Conservation (phyloP, 2,888 invertebrate genomes). For the Pseudococcus viburni region DNA sequence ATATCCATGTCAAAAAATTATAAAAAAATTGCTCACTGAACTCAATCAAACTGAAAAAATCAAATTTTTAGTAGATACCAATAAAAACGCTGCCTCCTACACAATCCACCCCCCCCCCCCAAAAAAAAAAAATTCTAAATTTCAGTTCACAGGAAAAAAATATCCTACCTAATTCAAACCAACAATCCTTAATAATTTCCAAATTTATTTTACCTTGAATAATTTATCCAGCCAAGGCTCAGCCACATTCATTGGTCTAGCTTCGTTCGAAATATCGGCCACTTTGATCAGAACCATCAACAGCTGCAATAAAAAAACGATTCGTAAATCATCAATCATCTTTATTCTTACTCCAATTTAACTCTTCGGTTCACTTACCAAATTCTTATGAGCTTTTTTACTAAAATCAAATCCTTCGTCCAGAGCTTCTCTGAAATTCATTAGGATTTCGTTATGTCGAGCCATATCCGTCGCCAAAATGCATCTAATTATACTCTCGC, state of each 20-base stretch:
- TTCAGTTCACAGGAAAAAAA: no score
- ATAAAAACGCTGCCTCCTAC: no score
- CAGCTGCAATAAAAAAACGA: conserved; percentile 73
- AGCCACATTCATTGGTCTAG: conserved; percentile 85
- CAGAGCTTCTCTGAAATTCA: conserved; percentile 79
- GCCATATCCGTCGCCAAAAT: conserved; percentile 86
- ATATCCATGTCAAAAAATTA: no score
- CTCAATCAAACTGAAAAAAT: no score
- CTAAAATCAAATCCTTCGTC: conserved; percentile 78
- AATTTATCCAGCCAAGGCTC: conserved; percentile 87
- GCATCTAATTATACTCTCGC: conserved; percentile 85
- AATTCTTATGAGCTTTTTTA: conserved; percentile 80
- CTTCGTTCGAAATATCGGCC: conserved; percentile 88
- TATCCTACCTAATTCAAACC: no score
- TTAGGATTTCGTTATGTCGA: conserved; percentile 83
- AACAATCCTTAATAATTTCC: no score
- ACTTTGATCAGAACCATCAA: conserved; percentile 88
- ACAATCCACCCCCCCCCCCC: no score
- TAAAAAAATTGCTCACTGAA: no score
- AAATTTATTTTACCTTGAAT: conserved; percentile 75
- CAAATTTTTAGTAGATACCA: no score
- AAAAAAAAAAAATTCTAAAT: neutral
- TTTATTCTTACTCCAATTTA: neutral
- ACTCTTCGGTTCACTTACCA: conserved; percentile 75
- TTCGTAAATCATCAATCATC: neutral